Conservation (phyloP, 2,113 vertebrate species). For the Heterochromis multidens region DNA sequence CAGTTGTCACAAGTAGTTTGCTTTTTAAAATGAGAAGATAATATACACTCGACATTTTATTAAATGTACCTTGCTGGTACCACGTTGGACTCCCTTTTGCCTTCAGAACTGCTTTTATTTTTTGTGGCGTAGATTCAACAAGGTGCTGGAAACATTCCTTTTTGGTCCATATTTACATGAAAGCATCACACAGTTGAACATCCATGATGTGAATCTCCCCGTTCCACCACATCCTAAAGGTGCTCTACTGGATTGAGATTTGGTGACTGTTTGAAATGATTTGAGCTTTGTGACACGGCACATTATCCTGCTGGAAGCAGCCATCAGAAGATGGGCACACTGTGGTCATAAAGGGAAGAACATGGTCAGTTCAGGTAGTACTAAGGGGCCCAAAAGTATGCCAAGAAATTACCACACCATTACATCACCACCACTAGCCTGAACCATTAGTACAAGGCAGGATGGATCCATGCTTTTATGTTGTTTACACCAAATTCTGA, state of each 20-base stretch:
- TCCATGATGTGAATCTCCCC: not conserved
- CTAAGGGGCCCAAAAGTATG: not conserved
- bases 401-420: not conserved
- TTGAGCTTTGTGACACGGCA: not conserved
- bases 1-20: not conserved
- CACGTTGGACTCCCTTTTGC: not conserved
- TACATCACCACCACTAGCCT: too few species aligned
- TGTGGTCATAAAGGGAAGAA: not conserved
- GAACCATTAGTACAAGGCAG: not conserved
- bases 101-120: not conserved
- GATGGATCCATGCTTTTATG: not conserved
- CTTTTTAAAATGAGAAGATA: not conserved
- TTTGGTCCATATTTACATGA: not conserved
- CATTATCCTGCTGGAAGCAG: not conserved
- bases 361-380: too few species aligned
- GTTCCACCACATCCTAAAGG: not conserved
- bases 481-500: not conserved
- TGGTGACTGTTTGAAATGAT: not conserved
- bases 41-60: not conserved
- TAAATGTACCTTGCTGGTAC: not conserved
- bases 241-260: not conserved
- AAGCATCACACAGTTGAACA: not conserved
- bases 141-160: not conserved
- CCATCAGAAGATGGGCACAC: not conserved
- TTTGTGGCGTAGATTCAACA: not conserved